Conservation (phyloP, 2,888 invertebrate genomes). For the Amphimallon solstitiale region DNA sequence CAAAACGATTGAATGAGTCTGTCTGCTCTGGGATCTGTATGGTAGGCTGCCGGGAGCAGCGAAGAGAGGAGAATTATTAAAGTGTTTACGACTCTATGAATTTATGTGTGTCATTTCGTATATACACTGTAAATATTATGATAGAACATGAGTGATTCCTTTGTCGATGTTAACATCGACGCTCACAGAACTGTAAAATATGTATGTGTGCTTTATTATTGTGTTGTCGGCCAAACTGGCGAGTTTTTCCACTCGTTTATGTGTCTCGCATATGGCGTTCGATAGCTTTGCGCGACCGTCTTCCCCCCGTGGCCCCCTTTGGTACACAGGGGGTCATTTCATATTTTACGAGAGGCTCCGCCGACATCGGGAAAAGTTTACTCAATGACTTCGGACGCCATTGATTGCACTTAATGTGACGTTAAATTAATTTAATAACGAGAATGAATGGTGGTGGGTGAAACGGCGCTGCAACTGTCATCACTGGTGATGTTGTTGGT, state of each 20-base stretch:
- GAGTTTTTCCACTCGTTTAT: conserved; percentile 31
- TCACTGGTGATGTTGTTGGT: background rate
- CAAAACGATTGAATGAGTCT: no score
- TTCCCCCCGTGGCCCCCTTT: background rate
- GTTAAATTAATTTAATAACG: conserved; percentile 46
- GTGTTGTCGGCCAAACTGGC: conserved; percentile 40
- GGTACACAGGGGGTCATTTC: conserved; percentile 40
- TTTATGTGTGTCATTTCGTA: conserved; percentile 30
- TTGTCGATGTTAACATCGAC: conserved; percentile 43
- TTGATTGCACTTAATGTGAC: conserved; percentile 47
- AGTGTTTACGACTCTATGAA: conserved; percentile 38
- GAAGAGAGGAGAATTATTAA: conserved; percentile 30
- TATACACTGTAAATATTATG: conserved; percentile 46
- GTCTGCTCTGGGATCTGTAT: no score
- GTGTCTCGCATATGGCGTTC: conserved; percentile 45
- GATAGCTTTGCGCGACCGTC: background rate
- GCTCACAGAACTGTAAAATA: conserved; percentile 49
- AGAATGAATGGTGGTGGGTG: background rate
- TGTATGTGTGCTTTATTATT: conserved; percentile 45
- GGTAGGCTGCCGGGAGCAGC: no score
- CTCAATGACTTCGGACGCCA: conserved; percentile 40
- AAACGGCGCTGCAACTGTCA: conserved; percentile 8
- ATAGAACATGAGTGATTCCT: conserved; percentile 47
- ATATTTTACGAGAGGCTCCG: conserved; percentile 42
- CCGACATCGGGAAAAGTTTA: background rate